These are phyloP conservation scores for Scaptomyza tumidula DNA, from an alignment of 2,888 invertebrate genomes.

Conservation along the genomic window DNA sequence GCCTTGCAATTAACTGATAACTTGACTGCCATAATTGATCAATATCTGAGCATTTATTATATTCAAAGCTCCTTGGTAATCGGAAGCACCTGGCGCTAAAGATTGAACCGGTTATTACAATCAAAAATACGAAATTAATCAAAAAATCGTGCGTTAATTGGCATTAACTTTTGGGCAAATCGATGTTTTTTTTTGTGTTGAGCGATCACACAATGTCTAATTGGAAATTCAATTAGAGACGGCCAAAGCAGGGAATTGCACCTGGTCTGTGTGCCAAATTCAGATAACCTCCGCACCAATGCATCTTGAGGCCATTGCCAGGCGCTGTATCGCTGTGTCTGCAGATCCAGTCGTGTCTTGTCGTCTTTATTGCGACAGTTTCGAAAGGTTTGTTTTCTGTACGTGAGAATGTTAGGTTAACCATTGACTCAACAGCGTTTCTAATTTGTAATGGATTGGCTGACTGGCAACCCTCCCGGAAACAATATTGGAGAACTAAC, in stretches of 20 bases:
- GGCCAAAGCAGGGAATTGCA: conserved; percentile 62
- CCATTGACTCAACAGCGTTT: conserved; percentile 56
- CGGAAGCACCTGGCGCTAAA: conserved; percentile 32
- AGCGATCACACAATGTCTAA: conserved; percentile 24
- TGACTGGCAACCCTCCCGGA: conserved; percentile 40
- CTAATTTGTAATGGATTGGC: conserved; percentile 41
- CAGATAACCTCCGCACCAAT: conserved; percentile 56
- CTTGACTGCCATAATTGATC: conserved; percentile 28
- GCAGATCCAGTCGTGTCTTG: conserved; percentile 50
- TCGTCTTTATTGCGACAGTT: conserved; percentile 67
- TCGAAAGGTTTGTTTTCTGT: conserved; percentile 61
- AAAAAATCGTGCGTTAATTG: conserved; percentile 70
- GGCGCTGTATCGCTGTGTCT: background rate
- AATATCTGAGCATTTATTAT: conserved; percentile 19
- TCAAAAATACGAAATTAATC: conserved; percentile 32
- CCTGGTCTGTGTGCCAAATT: conserved; percentile 63
- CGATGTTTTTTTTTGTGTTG: no score
- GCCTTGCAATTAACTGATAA: conserved; percentile 24
- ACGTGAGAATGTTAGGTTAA: conserved; percentile 61
- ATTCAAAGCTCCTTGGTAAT: conserved; percentile 11
- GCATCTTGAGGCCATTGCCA: conserved; percentile 47
- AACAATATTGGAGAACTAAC: conserved; percentile 26
- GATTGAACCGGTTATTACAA: background rate
- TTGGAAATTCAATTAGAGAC: conserved; percentile 37
- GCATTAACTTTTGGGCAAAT: conserved; percentile 46